Base-by-base conservation (phyloP, 2,797 vertebrate species). In the Oryzias sinensis region DNA sequence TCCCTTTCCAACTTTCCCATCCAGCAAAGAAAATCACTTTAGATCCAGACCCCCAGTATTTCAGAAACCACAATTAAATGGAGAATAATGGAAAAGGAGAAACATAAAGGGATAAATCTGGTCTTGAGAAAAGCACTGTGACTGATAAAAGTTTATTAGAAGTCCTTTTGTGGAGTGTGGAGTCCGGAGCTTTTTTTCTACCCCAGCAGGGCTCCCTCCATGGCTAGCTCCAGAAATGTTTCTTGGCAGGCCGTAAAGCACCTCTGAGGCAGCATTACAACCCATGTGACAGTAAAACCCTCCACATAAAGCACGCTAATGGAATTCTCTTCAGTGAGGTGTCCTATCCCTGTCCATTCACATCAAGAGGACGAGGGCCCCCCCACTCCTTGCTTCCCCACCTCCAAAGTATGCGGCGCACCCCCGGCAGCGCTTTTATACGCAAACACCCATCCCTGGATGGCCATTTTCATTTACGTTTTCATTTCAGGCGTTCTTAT, bases 61-160 rank as follows among this genome's bases (percentile, higher is more conserved):
- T 58, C 53, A 56, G 54, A 65, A 25, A 42, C 24, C 0, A 14
- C 62, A 33, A 48, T 43, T 53, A 80, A 70, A 60, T n/a, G 2
- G 53, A 52, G 61, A 37, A 37, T 13, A 37, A 37, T 74, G 65
- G 56, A 76, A 77, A 49, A 53, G 24, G 54, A 80, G 59, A 57
- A 60, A 72, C 37, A 27, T 71, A 61, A 49, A 53, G 45, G 65
- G 68, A 65, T 70, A 72, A 56, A 76, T 68, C 49, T 53, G 62
- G 20, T 62, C 56, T 53, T 37, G n/a, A 53, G 66, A 24, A 56
- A 74, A 74, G 72, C 68, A 13, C 73, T 70, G 78, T 64, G 73
- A 70, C 78, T 74, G 81, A 80, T 79, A 80, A 70, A 74, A 74
- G 76, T 83, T 79, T 83, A 83, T 81, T 79, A 74, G 76, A 74